phyloP scores from a whole-genome alignment of 2,888 invertebrate genomes.

The Diadegma fenestrale region DNA sequence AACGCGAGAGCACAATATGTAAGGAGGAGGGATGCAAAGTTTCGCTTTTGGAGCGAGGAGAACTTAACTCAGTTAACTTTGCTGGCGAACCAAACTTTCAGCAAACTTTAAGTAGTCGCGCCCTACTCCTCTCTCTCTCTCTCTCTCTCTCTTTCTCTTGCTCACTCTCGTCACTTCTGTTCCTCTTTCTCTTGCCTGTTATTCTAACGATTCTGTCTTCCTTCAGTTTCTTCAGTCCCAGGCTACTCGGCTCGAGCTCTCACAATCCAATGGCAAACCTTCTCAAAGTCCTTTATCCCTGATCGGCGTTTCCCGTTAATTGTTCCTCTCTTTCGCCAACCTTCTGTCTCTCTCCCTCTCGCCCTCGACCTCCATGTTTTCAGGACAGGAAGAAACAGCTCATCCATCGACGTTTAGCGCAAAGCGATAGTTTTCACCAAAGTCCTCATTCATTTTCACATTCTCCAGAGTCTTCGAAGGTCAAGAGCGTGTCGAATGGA shows the following conservation, averaged over 20 bases:
- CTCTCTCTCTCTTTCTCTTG: slow-evolving; percentile 18
- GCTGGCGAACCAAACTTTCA: slow-evolving; percentile 84
- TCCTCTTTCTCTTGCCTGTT: slow-evolving; percentile 3
- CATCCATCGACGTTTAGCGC: slow-evolving; percentile 21
- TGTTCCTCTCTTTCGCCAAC: slow-evolving; percentile 6
- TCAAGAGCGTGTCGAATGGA: background rate
- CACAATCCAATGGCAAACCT: slow-evolving; percentile 52
- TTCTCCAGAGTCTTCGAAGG: background rate
- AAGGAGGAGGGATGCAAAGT: slow-evolving; percentile 79
- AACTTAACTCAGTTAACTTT: slow-evolving; percentile 85
- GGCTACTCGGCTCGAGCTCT: slow-evolving; percentile 38
- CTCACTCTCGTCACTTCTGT: slow-evolving; percentile 10
- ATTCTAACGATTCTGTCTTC: slow-evolving; percentile 30
- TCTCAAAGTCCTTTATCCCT: slow-evolving; percentile 61
- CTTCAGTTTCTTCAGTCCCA: slow-evolving; percentile 27
- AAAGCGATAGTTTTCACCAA: slow-evolving; percentile 18
- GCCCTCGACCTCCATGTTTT: background rate
- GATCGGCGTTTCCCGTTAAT: slow-evolving; percentile 50
- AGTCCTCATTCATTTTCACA: background rate
- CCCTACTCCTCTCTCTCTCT: slow-evolving; percentile 73
- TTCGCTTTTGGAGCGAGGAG: slow-evolving; percentile 81
- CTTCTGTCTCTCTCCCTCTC: slow-evolving; percentile 11
- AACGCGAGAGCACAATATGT: slow-evolving; percentile 12
- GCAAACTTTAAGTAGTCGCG: slow-evolving; percentile 84
- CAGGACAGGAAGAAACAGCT: slow-evolving; percentile 46